Percentiles rank a stretch among this genome's conserved stretches.
Conservation (phyloP, 2,797 vertebrate species). For the Melanogrammus aeglefinus region DNA sequence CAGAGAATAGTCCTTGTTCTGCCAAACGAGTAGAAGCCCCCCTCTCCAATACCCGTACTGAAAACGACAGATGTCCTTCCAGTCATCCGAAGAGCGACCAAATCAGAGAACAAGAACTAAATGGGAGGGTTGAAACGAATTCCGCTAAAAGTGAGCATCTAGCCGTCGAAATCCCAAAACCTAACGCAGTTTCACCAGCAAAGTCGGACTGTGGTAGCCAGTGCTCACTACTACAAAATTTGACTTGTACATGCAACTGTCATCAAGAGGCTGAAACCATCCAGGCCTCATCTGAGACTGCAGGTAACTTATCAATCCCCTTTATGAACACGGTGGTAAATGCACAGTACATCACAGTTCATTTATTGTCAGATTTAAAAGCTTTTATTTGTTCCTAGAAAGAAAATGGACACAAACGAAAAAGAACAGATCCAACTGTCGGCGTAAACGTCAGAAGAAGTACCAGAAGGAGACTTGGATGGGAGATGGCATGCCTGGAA, state of each 20-base stretch:
- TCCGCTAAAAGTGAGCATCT: background rate
- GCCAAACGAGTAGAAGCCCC: background rate
- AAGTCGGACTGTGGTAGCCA: slow-evolving; percentile 50
- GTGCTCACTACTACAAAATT: slow-evolving; percentile 30
- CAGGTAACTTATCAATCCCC: slow-evolving; percentile 40
- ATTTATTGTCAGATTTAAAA: too few relatives aligned
- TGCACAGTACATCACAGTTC: background rate
- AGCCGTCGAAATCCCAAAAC: background rate
- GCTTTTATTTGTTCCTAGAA: slow-evolving; percentile 4
- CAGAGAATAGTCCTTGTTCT: slow-evolving; percentile 12
- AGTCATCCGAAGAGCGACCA: background rate
- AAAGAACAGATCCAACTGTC: slow-evolving; percentile 7
- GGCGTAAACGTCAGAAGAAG: background rate
- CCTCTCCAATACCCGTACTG: background rate
- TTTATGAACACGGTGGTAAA: background rate
- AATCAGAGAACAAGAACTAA: background rate
- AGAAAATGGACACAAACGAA: background rate
- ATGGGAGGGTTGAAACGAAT: background rate
- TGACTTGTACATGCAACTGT: background rate
- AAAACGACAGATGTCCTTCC: background rate
- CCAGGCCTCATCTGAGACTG: background rate
- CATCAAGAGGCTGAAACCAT: background rate
- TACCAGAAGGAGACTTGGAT: slow-evolving; percentile 22
- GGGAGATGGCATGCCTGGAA: slow-evolving; percentile 35
- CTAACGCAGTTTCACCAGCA: background rate